Conservation (phyloP, 2,888 invertebrate genomes). For the Drosophila macrospina region DNA sequence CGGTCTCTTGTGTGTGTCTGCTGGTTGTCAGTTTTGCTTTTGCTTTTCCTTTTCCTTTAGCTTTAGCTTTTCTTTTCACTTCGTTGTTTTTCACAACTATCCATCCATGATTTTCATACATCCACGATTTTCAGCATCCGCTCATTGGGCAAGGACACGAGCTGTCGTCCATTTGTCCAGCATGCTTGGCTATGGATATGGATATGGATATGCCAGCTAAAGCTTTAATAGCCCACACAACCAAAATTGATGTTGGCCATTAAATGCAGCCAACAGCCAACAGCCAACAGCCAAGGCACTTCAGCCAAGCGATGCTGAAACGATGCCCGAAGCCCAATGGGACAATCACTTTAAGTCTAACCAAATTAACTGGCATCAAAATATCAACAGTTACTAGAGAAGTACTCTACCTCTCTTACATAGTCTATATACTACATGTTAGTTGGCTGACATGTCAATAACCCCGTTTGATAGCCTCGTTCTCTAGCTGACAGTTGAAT, state of each 20-base stretch:
- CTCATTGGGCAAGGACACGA: conserved; percentile 57
- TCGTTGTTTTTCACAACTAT: conserved; percentile 30
- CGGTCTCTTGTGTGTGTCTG: conserved; percentile 42
- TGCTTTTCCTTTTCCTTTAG: background rate
- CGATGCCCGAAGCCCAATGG: conserved; percentile 5
- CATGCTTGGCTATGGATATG: conserved; percentile 1
- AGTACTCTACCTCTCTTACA: background rate
- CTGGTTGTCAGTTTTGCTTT: conserved; percentile 26
- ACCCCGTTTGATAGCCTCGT: conserved; percentile 49
- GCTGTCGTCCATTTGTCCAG: conserved; percentile 32
- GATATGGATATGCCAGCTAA: conserved; percentile 51
- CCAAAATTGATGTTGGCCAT: conserved; percentile 67
- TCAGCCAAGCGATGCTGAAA: conserved; percentile 19
- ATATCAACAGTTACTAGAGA: conserved; percentile 22
- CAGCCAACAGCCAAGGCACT: conserved; percentile 41
- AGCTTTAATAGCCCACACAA: conserved; percentile 61
- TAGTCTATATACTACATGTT: background rate
- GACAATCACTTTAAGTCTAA: conserved; percentile 12
- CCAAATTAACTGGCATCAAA: background rate
- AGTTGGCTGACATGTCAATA: conserved; percentile 57
- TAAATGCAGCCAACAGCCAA: conserved; percentile 66
- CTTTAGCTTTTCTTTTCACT: conserved; percentile 11
- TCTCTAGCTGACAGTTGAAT: conserved; percentile 46
- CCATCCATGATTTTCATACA: conserved; percentile 54
- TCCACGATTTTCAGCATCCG: conserved; percentile 58